Base-by-base conservation (phyloP, 2,113 vertebrate genomes). In the Desmodus rotundus region DNA sequence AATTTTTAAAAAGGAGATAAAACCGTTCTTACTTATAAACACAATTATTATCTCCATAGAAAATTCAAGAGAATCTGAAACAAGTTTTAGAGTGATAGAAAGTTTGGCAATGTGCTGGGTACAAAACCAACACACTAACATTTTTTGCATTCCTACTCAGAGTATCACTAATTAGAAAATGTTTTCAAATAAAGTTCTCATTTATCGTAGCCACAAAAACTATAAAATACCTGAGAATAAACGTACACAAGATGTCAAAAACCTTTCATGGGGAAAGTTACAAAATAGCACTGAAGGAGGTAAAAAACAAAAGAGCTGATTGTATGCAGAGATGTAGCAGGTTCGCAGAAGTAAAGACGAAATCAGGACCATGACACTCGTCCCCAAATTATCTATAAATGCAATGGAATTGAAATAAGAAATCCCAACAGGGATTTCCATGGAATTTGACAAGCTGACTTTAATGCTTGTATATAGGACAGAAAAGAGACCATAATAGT, bases 181-280 rank as follows among this genome's bases (percentile, higher is more conserved):
- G 12, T 56, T 93, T 87, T 85, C 13, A 14, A 93, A 68, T 54
- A 33, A 68, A 33, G 26, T 76, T 93, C 50, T 91, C 28, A 36
- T 68, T 83, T 91, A 74, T 78, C 93, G 76, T n/a, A 81, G 38
- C 91, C 87, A 95, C 78, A 84, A 54, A 58, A 87, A 24, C 31
- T 77, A 58, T 8, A 91, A 36, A 74, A 80, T 81, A 91, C 10
- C 58, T 86, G 85, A 56, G 33, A 91, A 90, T 81, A 54, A 47
- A 77, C 93, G 81, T 56, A 88, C 19, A 50, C 15, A 36, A 89
- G 38, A 45, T 52, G 33, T 82, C 43, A 41, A 92, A 82, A 93
- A 45, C 43, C n/a, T 73, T 82, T 89, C 26, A 74, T 52, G 56
- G 41, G 76, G 86, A 74, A 89, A 94, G 89, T 80, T 31, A 41